A percentile compares a stretch with the other conserved stretches of the same genome.
phyloP scores from a whole-genome alignment of 1,140 invertebrate species.

The Monomorium pharaonis region DNA sequence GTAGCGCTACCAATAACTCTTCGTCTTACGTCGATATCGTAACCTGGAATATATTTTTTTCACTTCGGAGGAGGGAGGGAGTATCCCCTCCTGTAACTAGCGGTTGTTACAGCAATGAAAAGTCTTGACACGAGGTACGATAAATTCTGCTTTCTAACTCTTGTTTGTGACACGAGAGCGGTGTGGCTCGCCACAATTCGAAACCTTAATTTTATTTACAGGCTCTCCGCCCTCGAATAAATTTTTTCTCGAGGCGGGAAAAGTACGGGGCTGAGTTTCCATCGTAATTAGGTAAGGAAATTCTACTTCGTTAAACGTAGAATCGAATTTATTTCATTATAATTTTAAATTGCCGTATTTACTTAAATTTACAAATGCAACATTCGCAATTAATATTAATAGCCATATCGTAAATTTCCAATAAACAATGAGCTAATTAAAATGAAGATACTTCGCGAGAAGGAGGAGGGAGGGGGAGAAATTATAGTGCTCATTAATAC shows the following conservation, averaged over 20 bases:
- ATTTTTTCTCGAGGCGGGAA: not conserved
- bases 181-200: not conserved
- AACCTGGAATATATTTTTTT: constrained; percentile 3
- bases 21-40: not conserved
- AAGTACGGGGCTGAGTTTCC: no score
- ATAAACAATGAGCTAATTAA: not conserved
- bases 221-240: not conserved
- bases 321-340: not conserved
- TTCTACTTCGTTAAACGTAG: not conserved
- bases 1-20: constrained; percentile 6
- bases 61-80: not conserved
- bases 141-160: constrained; percentile 19
- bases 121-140: not conserved
- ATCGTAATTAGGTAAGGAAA: not conserved
- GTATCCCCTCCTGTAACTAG: no score
- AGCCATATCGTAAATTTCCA: not conserved
- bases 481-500: constrained; percentile 2
- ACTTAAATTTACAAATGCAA: not conserved
- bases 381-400: not conserved
- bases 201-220: constrained; percentile 1
- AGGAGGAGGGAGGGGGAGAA: no score
- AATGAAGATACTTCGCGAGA: not conserved
- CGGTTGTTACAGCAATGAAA: not conserved
- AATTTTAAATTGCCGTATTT: not conserved
- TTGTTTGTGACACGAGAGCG: not conserved